These are phyloP conservation scores for Palloptera scutellata DNA, from an alignment of 2,888 invertebrate genomes.

Conservation along the genomic window DNA sequence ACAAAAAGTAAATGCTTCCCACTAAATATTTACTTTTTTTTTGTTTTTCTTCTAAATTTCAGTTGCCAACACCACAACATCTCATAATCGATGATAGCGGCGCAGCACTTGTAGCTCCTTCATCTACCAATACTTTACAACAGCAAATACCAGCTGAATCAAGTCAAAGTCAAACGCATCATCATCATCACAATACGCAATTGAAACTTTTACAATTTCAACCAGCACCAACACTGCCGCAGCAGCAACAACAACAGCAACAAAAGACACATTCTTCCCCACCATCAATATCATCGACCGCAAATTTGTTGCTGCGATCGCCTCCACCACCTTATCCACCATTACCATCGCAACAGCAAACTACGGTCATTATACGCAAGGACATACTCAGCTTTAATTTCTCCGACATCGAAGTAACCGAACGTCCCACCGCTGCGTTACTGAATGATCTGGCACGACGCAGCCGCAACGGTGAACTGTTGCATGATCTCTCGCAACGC, in stretches of 20 bases:
- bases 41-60: constrained; percentile 24
- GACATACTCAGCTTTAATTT: constrained; percentile 63
- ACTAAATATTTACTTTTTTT: constrained; percentile 2
- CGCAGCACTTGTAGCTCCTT: constrained; percentile 10
- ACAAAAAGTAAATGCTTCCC: not conserved
- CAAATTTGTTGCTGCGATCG: constrained; percentile 29
- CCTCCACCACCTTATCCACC: constrained; percentile 34
- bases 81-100: constrained; percentile 20
- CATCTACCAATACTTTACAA: constrained; percentile 19
- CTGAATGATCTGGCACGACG: constrained; percentile 57
- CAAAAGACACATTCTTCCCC: constrained; percentile 16
- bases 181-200: constrained; percentile 29
- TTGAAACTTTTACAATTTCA: constrained; percentile 11
- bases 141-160: constrained; percentile 26
- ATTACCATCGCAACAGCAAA: constrained; percentile 40
- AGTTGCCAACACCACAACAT: constrained; percentile 44
- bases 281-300: constrained; percentile 35
- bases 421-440: constrained; percentile 55
- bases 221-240: constrained; percentile 12
- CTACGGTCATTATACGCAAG: constrained; percentile 63
- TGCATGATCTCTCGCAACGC: constrained; percentile 61
- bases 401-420: constrained; percentile 62
- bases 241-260: constrained; percentile 10
- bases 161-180: constrained; percentile 29
- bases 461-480: constrained; percentile 59